Evolutionary conservation across 2,888 invertebrate species (phyloP).

Genomic region (Agrochola circellaris): DNA sequence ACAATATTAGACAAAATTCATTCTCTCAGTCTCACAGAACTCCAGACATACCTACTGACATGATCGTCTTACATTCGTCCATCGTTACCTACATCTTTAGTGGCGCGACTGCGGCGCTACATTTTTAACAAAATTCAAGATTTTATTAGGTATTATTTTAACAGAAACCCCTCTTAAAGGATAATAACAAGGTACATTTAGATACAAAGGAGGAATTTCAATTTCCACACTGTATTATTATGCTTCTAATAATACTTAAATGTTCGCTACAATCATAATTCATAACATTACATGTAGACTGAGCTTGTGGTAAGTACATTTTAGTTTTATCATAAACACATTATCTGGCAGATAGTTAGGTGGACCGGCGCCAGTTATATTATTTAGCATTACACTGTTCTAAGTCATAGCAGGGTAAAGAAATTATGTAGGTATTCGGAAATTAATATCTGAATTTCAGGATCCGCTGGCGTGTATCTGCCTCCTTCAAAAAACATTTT

Average conservation of each 20-base stretch:
- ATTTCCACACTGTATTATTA: conserved; percentile 7
- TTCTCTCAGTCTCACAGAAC: too few species aligned
- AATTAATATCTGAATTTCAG: neutral
- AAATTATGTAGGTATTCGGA: neutral
- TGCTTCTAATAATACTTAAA: conserved; percentile 40
- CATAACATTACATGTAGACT: conserved; percentile 45
- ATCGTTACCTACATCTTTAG: too few species aligned
- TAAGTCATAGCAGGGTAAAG: conserved; percentile 9
- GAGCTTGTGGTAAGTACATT: conserved; percentile 45
- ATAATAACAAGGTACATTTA: conserved; percentile 10
- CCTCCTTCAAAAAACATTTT: accelerated
- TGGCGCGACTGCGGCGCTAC: too few species aligned
- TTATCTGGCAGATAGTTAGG: conserved; percentile 49
- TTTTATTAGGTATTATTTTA: too few species aligned
- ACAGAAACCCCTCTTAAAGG: neutral
- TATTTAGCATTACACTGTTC: conserved; percentile 16
- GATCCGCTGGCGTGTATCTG: neutral
- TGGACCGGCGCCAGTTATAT: conserved; percentile 46
- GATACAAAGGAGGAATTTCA: conserved; percentile 5
- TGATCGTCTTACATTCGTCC: too few species aligned
- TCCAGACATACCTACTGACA: too few species aligned
- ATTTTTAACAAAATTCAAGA: too few species aligned
- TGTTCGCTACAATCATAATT: conserved; percentile 41
- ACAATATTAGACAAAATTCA: too few species aligned
- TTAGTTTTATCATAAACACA: conserved; percentile 61